Percentiles rank a stretch among this genome's conserved stretches.
These are phyloP conservation scores for Zootermopsis nevadensis DNA, from an alignment of 2,888 invertebrate species.

Conservation along the genomic window DNA sequence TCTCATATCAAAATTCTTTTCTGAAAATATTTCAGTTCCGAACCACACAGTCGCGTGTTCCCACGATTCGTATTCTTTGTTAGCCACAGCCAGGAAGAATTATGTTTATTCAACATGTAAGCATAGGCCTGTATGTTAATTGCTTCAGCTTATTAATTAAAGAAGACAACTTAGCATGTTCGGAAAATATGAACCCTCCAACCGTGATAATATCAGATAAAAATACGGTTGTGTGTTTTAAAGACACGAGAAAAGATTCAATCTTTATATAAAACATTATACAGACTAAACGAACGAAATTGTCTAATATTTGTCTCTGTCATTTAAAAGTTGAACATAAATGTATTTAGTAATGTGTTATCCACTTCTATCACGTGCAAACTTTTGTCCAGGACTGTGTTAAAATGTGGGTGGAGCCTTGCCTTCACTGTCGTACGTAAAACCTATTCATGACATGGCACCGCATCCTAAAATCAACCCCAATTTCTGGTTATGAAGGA, in stretches of 20 bases:
- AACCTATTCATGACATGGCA: too few species aligned
- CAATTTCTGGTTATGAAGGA: too few species aligned
- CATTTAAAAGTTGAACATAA: too few species aligned
- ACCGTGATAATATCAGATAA: constrained; percentile 7
- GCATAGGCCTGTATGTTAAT: too few species aligned
- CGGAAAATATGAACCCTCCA: neutral
- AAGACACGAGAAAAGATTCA: neutral
- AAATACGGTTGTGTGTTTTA: neutral
- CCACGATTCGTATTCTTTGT: neutral
- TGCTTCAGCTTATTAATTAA: constrained; percentile 4
- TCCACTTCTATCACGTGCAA: too few species aligned
- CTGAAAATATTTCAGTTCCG: neutral
- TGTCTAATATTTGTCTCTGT: neutral
- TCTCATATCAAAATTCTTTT: neutral
- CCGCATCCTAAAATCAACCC: too few species aligned
- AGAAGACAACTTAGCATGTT: neutral
- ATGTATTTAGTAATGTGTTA: too few species aligned
- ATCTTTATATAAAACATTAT: neutral
- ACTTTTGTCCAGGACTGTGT: too few species aligned
- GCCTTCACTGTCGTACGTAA: too few species aligned
- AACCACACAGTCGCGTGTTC: neutral
- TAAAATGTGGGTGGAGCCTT: too few species aligned
- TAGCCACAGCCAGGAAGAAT: neutral
- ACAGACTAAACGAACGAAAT: neutral
- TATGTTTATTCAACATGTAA: neutral